phyloP scores from a whole-genome alignment of 2,888 invertebrate species.

The Xestia sexstrigata region DNA sequence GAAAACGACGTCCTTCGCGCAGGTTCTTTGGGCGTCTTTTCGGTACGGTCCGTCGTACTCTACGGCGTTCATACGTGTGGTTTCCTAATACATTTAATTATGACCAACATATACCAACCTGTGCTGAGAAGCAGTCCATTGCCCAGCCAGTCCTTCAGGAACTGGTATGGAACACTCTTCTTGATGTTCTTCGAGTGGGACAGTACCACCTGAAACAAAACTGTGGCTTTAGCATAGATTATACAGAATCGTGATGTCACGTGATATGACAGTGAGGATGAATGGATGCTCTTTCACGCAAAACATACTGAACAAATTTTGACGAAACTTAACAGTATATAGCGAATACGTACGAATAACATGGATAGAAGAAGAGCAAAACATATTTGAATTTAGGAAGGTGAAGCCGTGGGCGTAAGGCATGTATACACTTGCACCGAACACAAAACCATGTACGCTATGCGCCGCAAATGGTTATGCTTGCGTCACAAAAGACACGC shows the following conservation, averaged over 20 bases:
- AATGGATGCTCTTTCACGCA: not conserved
- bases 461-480: not conserved
- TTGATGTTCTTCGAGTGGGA: constrained; percentile 88
- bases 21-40: too few species aligned
- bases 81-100: too few species aligned
- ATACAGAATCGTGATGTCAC: not conserved
- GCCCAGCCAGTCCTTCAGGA: constrained; percentile 88
- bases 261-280: not conserved
- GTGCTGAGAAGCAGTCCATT: constrained; percentile 87
- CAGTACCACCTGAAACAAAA: constrained; percentile 81
- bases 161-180: constrained; percentile 87
- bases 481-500: not conserved
- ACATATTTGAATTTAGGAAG: not conserved
- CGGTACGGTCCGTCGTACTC: not conserved
- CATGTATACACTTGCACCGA: too few species aligned
- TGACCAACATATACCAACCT: constrained; percentile 67
- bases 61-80: not conserved
- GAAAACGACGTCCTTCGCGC: not conserved
- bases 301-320: not conserved
- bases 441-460: too few species aligned
- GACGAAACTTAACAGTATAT: not conserved
- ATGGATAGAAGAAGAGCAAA: not conserved
- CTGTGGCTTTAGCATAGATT: not conserved
- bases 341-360: too few species aligned
- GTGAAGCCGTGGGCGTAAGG: not conserved